Conservation (phyloP, 2,888 invertebrate genomes). For the Rutpela maculata region DNA sequence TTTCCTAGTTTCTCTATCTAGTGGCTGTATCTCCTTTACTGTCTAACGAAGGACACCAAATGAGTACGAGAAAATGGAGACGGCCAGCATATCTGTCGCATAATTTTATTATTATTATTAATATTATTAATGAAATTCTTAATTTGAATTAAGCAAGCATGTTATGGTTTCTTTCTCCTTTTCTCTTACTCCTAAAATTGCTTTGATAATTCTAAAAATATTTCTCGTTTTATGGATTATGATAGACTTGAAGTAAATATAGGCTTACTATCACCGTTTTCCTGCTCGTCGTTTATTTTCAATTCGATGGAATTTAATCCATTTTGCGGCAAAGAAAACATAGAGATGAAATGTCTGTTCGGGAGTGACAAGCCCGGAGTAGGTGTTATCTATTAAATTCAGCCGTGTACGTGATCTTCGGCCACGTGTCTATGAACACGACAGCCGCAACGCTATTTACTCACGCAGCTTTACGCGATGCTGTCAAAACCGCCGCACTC, state of each 20-base stretch:
- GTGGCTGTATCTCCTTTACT: too few species aligned
- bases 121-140: too few species aligned
- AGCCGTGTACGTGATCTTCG: conserved; percentile 54
- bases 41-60: too few species aligned
- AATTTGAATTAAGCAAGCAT: too few species aligned
- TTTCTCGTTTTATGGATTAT: background rate
- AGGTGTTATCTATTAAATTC: conserved; percentile 53
- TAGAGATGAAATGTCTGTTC: conserved; percentile 40
- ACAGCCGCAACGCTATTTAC: conserved; percentile 48
- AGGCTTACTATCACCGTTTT: background rate
- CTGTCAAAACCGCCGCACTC: conserved; percentile 56
- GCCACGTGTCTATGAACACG: conserved; percentile 43
- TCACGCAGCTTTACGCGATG: conserved; percentile 49
- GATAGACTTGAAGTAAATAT: background rate
- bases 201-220: too few species aligned
- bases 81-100: too few species aligned
- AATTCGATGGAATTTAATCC: background rate
- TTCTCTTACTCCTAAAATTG: too few species aligned
- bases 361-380: conserved; percentile 47
- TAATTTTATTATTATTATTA: too few species aligned
- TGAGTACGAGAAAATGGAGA: too few species aligned
- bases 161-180: too few species aligned
- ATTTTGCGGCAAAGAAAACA: conserved; percentile 27
- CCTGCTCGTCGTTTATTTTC: conserved; percentile 12
- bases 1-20: too few species aligned